These are phyloP conservation scores for Phocides pigmalion DNA, from an alignment of 1,140 invertebrate species.

Conservation along the genomic window DNA sequence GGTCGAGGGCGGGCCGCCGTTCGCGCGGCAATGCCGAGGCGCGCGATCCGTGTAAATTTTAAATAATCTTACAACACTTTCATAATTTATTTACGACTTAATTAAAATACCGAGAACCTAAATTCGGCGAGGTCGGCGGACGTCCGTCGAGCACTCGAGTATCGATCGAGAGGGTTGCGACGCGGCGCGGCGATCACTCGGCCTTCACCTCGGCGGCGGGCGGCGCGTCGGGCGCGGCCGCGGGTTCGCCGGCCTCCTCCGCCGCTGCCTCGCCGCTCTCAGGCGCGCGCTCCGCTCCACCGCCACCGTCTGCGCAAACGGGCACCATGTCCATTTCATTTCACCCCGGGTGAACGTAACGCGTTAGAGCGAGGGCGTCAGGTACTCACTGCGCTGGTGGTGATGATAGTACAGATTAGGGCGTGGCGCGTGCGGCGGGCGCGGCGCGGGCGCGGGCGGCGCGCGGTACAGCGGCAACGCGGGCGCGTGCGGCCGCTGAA, in stretches of 20 bases:
- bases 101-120: constrained; percentile 74
- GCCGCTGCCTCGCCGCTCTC: constrained; percentile 51
- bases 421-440: constrained; percentile 50
- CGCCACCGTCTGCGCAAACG: constrained; percentile 52
- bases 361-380: not conserved
- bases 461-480: constrained; percentile 64
- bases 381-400: constrained; percentile 70
- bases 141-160: constrained; percentile 32
- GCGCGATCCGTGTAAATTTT: constrained; percentile 56
- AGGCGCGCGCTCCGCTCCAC: constrained; percentile 49
- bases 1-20: constrained; percentile 46
- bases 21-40: constrained; percentile 27
- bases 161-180: constrained; percentile 32
- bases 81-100: constrained; percentile 81
- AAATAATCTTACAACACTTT: constrained; percentile 76
- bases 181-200: constrained; percentile 51
- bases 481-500: constrained; percentile 76
- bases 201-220: constrained; percentile 58
- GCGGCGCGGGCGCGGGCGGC: constrained; percentile 55
- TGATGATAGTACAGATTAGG: constrained; percentile 65
- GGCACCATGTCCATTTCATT: constrained; percentile 16
- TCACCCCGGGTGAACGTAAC: constrained; percentile 1
- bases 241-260: constrained; percentile 47
- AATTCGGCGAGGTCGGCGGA: constrained; percentile 48
- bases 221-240: constrained; percentile 52